Base-by-base conservation (phyloP, 2,113 vertebrate species). In the Dendrocopos noguchii region DNA sequence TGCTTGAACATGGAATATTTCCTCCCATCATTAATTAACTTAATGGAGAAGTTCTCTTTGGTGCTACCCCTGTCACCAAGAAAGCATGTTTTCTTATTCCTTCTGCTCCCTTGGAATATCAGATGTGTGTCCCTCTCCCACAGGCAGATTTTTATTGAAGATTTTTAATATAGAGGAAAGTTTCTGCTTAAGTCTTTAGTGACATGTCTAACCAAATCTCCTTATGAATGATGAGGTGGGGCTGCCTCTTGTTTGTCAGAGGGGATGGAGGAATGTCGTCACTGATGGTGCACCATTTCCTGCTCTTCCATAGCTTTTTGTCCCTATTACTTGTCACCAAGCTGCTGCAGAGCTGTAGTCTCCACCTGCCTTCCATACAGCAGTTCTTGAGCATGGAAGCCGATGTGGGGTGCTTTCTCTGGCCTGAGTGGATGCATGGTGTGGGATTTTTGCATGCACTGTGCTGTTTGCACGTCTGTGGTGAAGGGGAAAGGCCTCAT, bases 1-100 rank as follows among this genome's bases (percentile, higher is more conserved):
- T 96, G 34, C 82, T 84, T 64, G 63, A 91, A 80, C 67, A 56
- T 87, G 65, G 33, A 74, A 59, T 91, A 50, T 82, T 87, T 83
- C 25, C 39, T 19, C 15, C 27, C 8, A 29, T 73, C 28, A 24
- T 84, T 91, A 63, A 81, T 82, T 72, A 63, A 74, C 9, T 44
- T 66, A 50, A 50, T 50, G 47, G 31, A 61, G 25, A 77, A 17
- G 16, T 77, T 84, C 42, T 75, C 12, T 68, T 57, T 53, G 47
- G 47, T 77, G n/a, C 71, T 39, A 73, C 53, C 16, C 44, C 21
- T 53, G 27, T 75, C 18, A 42, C 27, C 20, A 53, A 33, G 42
- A 68, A 59, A 63, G 79, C 4, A 9, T 52, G 12, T 59, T 90
- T 87, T 84, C 44, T 66, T 79, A 73, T 33, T 88, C 27, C 31